Evolutionary conservation across 2,888 invertebrate species (phyloP), one percentile per base, ranked within the genome.

Genomic region (Spisula solida): DNA sequence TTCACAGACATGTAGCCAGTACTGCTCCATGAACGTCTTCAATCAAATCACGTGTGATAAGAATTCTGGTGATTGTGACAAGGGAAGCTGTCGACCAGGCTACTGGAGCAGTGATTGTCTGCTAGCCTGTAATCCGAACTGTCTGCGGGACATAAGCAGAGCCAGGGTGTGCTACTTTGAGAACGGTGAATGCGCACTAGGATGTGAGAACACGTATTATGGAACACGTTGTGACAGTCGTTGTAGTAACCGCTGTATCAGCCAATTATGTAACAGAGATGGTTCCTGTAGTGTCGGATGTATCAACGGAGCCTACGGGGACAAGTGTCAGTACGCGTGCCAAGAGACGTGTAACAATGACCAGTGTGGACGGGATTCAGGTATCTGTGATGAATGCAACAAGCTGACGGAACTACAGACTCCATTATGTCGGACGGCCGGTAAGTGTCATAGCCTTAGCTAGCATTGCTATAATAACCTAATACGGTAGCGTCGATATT

Each of bases 351-450:
- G 92, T 47, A 92, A 90, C 47, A 84, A 92, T 34, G 80, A 78
- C 5, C 34, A 78, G 25, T 92, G 92, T 79, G 89, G 87, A 29
- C 79, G 88, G 14, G 31, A 25, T 25, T 66, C 86, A 0, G 92
- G 92, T 0, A 48, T 66, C 8, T 92, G 92, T 81, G 88, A 81
- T 10, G 92, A 92, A 60, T 92, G 92, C 29, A 70, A 80, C 31
- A 91, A 90, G 48, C 79, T 82, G 0, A 34, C 34, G 0, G 55
- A 82, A 10, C 18, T 66, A 29, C 91, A 88, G 60, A 87, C 86
- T 0, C 47, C 86, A 6, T 48, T 90, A 0, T 91, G 91, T 79
- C 66, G 91, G 60, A 80, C 66, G 4, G 91, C 91, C 60, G 87
- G 91, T 91, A 84, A 85, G 90, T 86, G 47, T 25, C 5, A 18